Conservation (phyloP, 2,113 vertebrate genomes). For the Cygnus buccinator region DNA sequence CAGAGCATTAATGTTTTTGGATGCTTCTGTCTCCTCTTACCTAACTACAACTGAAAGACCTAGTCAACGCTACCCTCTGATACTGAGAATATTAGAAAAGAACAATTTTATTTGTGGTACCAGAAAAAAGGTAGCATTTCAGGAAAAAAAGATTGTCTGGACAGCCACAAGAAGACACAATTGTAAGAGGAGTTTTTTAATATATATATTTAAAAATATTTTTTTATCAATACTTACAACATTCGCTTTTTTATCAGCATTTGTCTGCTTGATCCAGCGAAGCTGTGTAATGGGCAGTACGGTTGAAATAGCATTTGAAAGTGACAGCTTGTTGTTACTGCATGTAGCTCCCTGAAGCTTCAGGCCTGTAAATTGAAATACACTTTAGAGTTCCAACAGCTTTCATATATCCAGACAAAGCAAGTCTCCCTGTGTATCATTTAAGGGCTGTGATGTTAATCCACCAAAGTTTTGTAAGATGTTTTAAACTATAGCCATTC, state of each 20-base stretch:
- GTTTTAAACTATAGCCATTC: not conserved
- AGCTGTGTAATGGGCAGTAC: constrained; percentile 94
- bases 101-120: not conserved
- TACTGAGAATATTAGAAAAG: not conserved
- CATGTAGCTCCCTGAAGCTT: constrained; percentile 95
- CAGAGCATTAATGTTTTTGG: not conserved
- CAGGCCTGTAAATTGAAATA: constrained; percentile 75
- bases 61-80: not conserved
- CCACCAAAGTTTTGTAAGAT: not conserved
- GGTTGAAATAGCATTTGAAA: constrained; percentile 93
- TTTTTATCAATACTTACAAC: constrained; percentile 79
- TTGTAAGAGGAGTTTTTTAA: not conserved
- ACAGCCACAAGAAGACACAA: not conserved
- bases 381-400: not conserved
- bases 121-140: fast-evolving
- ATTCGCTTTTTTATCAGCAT: constrained; percentile 86
- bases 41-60: not conserved
- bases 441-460: not conserved
- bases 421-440: not conserved
- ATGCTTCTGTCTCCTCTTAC: not conserved
- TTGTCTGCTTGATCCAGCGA: constrained; percentile 91
- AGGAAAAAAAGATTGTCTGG: not conserved
- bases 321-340: constrained; percentile 93
- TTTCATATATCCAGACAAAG: not conserved
- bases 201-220: not conserved